Percentiles rank a stretch among this genome's conserved stretches.
Evolutionary conservation across 1,140 invertebrate genomes (phyloP).

Genomic region (Atopsyche davidsoni): DNA sequence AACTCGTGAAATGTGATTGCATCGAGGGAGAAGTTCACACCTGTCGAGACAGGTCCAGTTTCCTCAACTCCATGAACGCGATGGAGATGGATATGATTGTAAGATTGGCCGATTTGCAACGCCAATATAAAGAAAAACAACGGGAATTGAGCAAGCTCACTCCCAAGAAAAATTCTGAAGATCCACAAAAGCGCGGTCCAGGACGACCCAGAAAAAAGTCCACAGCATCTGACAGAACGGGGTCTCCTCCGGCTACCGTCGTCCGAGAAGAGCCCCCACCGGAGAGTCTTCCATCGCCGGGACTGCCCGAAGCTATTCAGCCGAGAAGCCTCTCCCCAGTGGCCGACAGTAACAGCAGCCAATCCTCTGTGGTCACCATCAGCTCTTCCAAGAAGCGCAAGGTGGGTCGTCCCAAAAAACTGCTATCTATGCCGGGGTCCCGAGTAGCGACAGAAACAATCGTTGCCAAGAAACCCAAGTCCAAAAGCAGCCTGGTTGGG

Average conservation of each 20-base stretch:
- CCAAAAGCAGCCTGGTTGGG: constrained; percentile 56
- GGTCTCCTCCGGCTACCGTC: constrained; percentile 36
- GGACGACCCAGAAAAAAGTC: constrained; percentile 39
- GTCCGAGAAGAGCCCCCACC: constrained; percentile 31
- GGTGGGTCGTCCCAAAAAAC: constrained; percentile 72
- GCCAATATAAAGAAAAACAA: constrained; percentile 77
- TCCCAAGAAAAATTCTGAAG: constrained; percentile 47
- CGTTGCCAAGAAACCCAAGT: constrained; percentile 71
- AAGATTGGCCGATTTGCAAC: constrained; percentile 70
- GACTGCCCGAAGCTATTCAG: constrained; percentile 8
- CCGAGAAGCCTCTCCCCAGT: constrained; percentile 24
- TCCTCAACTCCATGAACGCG: constrained; percentile 48
- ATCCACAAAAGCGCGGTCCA: constrained; percentile 38
- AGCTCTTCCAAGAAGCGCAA: constrained; percentile 73
- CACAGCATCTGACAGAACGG: constrained; percentile 31
- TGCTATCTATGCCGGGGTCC: constrained; percentile 56
- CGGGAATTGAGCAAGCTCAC: constrained; percentile 68
- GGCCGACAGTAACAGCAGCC: constrained; percentile 26
- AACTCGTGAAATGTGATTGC: constrained; percentile 20
- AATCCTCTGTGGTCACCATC: constrained; percentile 32
- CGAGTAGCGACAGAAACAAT: constrained; percentile 63
- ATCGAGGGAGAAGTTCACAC: constrained; percentile 37
- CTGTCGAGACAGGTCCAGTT: constrained; percentile 37
- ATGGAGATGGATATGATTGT: constrained; percentile 75
- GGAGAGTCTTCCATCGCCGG: constrained; percentile 8